phyloP scores from a whole-genome alignment of 2,113 vertebrate species.

The Sitta europaea region DNA sequence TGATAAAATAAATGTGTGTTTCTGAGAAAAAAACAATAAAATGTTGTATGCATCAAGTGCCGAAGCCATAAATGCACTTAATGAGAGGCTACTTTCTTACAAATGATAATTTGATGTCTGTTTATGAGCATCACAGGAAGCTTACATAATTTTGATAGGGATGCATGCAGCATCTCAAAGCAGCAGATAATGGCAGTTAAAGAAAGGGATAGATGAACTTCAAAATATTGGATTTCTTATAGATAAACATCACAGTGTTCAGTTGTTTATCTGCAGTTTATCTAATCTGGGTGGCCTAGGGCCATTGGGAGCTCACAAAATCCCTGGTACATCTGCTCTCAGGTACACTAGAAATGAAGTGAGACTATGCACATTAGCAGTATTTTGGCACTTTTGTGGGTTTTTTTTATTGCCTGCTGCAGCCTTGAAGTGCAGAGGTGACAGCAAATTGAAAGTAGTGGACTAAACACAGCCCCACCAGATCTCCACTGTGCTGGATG shows the following conservation, averaged over 20 bases:
- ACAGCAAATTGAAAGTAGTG: neutral
- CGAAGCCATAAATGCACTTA: neutral
- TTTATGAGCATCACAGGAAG: neutral
- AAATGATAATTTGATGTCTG: neutral
- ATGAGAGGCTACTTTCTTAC: neutral
- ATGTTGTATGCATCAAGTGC: neutral
- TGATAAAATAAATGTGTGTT: conserved; percentile 25
- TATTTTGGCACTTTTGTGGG: conserved; percentile 16
- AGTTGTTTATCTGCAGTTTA: conserved; percentile 14
- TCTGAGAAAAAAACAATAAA: conserved; percentile 27
- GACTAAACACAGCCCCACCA: neutral
- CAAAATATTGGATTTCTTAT: neutral
- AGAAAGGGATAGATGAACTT: neutral
- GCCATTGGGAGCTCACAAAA: neutral
- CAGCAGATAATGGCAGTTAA: neutral
- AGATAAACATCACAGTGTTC: neutral
- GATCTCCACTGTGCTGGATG: neutral
- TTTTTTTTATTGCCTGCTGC: neutral
- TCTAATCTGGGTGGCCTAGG: neutral
- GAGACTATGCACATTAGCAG: neutral
- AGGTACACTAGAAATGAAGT: conserved; percentile 24
- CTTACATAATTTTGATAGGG: neutral
- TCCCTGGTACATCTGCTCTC: neutral
- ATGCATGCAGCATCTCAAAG: conserved; percentile 6
- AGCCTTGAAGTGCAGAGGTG: neutral